phyloP scores from a whole-genome alignment of 2,797 vertebrate species.

The Triplophysa yarkandensis region DNA sequence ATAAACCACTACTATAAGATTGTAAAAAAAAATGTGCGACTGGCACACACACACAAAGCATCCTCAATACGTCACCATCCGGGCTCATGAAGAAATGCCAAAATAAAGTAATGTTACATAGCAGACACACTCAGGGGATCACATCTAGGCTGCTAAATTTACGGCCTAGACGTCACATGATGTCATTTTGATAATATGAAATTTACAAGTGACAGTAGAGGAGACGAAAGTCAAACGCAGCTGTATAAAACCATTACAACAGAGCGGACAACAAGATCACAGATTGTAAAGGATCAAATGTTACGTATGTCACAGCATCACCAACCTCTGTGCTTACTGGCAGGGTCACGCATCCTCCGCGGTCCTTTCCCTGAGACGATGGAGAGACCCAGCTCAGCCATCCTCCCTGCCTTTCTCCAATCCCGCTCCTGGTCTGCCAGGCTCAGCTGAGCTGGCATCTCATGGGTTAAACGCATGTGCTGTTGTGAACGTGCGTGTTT shows the following conservation, averaged over 20 bases:
- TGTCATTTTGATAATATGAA: not conserved
- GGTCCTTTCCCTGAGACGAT: constrained; percentile 36
- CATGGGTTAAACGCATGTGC: not conserved
- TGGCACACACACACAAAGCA: not conserved
- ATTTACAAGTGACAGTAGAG: no score
- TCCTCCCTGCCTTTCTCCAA: constrained; percentile 45
- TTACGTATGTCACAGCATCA: not conserved
- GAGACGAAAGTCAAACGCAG: not conserved
- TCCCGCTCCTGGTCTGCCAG: constrained; percentile 50
- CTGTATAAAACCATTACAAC: not conserved
- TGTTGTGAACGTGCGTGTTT: constrained; percentile 8
- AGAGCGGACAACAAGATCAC: not conserved
- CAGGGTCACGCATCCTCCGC: constrained; percentile 40
- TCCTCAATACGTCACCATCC: constrained; percentile 13
- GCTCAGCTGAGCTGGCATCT: constrained; percentile 54
- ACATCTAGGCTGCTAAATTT: not conserved
- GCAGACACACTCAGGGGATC: not conserved
- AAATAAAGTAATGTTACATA: not conserved
- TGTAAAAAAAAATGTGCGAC: not conserved
- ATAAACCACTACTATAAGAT: constrained; percentile 31
- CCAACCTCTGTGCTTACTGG: constrained; percentile 47
- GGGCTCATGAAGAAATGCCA: not conserved
- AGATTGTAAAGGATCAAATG: not conserved
- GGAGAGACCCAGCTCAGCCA: constrained; percentile 14
- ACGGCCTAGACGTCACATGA: not conserved